Evolutionary conservation across 1,140 invertebrate genomes (phyloP).

Genomic region (Trichonephila inaurata): DNA sequence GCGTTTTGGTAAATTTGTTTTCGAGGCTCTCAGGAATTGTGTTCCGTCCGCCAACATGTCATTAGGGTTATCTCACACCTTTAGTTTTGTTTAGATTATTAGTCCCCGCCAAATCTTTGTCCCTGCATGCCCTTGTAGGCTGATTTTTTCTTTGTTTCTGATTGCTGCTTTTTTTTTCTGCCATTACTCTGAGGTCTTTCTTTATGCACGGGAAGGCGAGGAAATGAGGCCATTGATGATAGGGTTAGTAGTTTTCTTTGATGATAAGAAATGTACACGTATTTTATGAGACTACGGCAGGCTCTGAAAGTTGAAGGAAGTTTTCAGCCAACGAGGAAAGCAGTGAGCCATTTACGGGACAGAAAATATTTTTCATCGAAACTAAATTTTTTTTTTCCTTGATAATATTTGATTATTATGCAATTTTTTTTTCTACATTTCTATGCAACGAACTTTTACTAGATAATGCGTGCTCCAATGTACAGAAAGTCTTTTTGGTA

Average conservation of each 20-base stretch:
- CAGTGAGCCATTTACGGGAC: neutral
- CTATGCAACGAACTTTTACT: neutral
- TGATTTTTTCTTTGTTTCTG: slow-evolving; percentile 31
- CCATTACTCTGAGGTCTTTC: slow-evolving; percentile 18
- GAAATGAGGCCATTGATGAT: slow-evolving; percentile 51
- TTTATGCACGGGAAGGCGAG: slow-evolving; percentile 47
- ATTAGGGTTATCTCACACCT: slow-evolving; percentile 53
- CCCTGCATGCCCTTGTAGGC: slow-evolving; percentile 25
- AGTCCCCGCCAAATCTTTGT: slow-evolving; percentile 45
- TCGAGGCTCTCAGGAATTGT: neutral
- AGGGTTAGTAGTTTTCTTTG: slow-evolving; percentile 36
- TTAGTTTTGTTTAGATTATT: slow-evolving; percentile 65
- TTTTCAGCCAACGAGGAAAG: neutral
- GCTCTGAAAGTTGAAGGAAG: neutral
- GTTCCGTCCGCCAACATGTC: slow-evolving; percentile 40
- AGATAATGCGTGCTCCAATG: too few relatives aligned
- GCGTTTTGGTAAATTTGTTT: slow-evolving; percentile 27
- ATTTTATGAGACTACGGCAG: slow-evolving; percentile 6
- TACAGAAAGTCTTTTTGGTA: too few relatives aligned
- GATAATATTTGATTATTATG: neutral
- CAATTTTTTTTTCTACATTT: neutral
- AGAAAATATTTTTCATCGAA: neutral
- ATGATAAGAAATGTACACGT: slow-evolving; percentile 51
- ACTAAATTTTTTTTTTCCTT: neutral
- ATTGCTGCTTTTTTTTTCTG: neutral